phyloP scores from a whole-genome alignment of 2,113 vertebrate species.

The Fregata magnificens region DNA sequence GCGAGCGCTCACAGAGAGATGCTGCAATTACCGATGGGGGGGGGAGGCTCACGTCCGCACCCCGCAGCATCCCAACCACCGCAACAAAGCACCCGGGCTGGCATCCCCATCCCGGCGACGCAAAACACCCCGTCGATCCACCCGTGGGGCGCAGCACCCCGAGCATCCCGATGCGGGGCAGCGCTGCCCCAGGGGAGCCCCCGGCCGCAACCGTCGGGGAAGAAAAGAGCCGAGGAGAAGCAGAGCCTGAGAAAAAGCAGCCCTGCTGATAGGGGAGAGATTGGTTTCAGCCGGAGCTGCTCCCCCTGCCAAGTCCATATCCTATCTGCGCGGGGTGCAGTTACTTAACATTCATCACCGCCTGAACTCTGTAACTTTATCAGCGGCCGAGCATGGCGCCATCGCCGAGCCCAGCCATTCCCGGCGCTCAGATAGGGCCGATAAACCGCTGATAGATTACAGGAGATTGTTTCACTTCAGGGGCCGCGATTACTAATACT shows the following conservation, averaged over 20 bases:
- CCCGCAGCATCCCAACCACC: not conserved
- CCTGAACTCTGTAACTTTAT: conserved; percentile 97
- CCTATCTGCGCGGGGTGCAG: conserved; percentile 86
- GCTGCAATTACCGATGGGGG: not conserved
- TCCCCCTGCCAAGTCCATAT: conserved; percentile 85
- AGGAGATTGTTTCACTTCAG: conserved; percentile 92
- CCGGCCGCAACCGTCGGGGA: not conserved
- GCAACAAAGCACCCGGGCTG: not conserved
- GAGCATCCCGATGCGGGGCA: not conserved
- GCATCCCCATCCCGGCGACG: rapidly evolving
- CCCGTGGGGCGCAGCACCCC: not conserved
- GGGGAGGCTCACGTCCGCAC: not conserved
- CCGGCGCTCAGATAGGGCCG: conserved; percentile 88
- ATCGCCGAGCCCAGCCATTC: conserved; percentile 88
- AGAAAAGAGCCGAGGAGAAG: not conserved
- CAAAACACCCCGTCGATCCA: not conserved
- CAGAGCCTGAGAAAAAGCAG: conserved; percentile 75
- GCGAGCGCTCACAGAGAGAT: no score
- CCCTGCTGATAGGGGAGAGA: conserved; percentile 72
- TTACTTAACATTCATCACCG: conserved; percentile 96
- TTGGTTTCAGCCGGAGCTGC: conserved; percentile 77
- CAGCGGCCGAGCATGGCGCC: conserved; percentile 90
- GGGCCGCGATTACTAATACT: conserved; percentile 81
- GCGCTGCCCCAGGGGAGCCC: not conserved
- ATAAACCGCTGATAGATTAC: conserved; percentile 94